Evolutionary conservation across 2,113 vertebrate genomes (phyloP).

Genomic region (Onychorhynchus coronatus): DNA sequence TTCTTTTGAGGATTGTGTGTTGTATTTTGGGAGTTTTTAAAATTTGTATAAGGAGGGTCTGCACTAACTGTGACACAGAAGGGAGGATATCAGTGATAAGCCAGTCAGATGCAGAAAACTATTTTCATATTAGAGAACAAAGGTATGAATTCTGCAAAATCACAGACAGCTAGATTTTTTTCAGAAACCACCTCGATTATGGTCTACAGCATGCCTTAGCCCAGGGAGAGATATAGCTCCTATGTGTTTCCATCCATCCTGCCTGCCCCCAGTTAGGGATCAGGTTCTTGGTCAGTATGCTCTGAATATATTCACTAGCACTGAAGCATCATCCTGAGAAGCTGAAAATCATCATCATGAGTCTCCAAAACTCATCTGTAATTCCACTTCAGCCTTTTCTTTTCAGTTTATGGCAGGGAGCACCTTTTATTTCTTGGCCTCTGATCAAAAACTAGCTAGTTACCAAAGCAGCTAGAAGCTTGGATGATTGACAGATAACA

Average conservation of each 20-base stretch:
- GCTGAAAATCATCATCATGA: not conserved
- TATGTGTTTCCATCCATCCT: not conserved
- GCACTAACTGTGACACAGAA: not conserved
- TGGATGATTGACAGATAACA: not conserved
- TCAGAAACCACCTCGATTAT: not conserved
- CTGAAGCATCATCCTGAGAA: not conserved
- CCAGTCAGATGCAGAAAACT: not conserved
- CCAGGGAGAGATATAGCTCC: not conserved
- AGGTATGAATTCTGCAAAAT: not conserved
- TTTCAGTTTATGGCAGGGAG: not conserved
- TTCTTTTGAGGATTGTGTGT: not conserved
- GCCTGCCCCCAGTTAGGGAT: rapidly evolving
- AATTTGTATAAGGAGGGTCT: not conserved
- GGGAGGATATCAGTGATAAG: not conserved
- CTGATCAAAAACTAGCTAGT: not conserved
- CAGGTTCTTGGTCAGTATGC: not conserved
- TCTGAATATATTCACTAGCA: not conserved
- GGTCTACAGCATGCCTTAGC: not conserved
- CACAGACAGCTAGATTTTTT: not conserved
- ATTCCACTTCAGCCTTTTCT: not conserved
- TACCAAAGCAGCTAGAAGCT: not conserved
- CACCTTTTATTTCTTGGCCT: not conserved
- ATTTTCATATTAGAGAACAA: not conserved
- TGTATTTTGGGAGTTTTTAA: rapidly evolving
- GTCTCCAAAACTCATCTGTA: not conserved